phyloP scores from a whole-genome alignment of 2,113 vertebrate genomes.

The Nibea albiflora region DNA sequence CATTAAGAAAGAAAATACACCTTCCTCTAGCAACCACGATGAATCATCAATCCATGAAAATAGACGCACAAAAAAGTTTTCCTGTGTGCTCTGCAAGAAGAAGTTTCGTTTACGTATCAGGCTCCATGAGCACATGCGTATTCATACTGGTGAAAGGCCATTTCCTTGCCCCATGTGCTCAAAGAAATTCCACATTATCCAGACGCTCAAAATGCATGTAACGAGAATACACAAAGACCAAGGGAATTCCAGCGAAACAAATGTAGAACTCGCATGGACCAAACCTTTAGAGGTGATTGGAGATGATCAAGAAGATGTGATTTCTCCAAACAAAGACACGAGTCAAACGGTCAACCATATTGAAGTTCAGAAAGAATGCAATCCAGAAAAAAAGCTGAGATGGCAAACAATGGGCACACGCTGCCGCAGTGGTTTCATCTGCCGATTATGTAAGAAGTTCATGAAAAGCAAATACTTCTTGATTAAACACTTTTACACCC shows the following conservation, averaged over 20 bases:
- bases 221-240: conserved; percentile 1
- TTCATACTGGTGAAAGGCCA: conserved; percentile 15
- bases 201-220: conserved; percentile 7
- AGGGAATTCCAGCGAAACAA: background rate
- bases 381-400: rapidly evolving
- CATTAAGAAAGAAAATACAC: background rate
- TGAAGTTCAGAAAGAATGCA: background rate
- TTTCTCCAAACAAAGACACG: background rate
- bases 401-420: conserved; percentile 23
- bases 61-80: background rate
- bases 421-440: background rate
- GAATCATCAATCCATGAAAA: background rate
- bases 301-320: background rate
- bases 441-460: conserved; percentile 36
- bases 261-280: conserved; percentile 41
- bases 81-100: conserved; percentile 24
- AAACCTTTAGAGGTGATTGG: conserved; percentile 45
- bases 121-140: conserved; percentile 1
- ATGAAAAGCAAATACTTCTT: background rate
- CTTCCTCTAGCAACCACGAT: background rate
- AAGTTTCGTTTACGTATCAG: rapidly evolving
- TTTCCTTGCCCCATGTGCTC: conserved; percentile 40
- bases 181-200: conserved; percentile 12
- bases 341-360: background rate
- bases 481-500: conserved; percentile 49